Evolutionary conservation across 1,140 invertebrate genomes (phyloP), one percentile per base, ranked within the genome.

Genomic region (Drosophila navojoa): DNA sequence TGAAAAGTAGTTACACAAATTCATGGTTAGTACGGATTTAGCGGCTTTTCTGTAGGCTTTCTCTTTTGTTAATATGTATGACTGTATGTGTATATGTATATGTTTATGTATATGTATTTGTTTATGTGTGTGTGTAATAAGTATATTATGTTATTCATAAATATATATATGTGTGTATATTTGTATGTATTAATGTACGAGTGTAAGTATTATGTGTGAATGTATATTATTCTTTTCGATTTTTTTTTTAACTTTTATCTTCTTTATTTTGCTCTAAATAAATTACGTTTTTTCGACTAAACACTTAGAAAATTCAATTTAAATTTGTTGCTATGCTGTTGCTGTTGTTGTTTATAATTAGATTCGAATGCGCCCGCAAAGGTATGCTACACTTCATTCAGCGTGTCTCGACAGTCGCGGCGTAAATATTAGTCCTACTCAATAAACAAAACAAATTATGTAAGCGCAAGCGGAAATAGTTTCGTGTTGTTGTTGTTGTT

Each of bases 241-340:
- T 55, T 60, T 27, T 75, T 61, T 79, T 75, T 25, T 49, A 42
- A 32, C 9, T 10, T 44, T 59, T 16, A 53, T 53, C 3, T 38
- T 53, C 25, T 42, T 44, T 40, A 13, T 57, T 54, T 67, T 58
- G 19, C 7, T 47, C 57, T 59, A 59, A 59, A 59, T 59, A 29
- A 59, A 59, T 59, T 59, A 59, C 57, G 44, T 73, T 76, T 60
- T 60, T 77, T 79, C 64, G 76, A 89, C 84, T 89, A 87, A 87
- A 87, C 84, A 87, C 79, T 84, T 79, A 87, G 82, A 87, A 87
- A 78, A 71, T 74, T 86, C 60, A 79, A 72, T 78, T 86, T 86
- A 79, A 87, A 87, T 81, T 87, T 86, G 68, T 87, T 77, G 55
- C 82, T 86, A 86, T 71, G 29, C 38, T 62, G 38, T 40, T 52